These are phyloP conservation scores for Argentina silus DNA, from an alignment of 2,797 vertebrate genomes.

Conservation along the genomic window DNA sequence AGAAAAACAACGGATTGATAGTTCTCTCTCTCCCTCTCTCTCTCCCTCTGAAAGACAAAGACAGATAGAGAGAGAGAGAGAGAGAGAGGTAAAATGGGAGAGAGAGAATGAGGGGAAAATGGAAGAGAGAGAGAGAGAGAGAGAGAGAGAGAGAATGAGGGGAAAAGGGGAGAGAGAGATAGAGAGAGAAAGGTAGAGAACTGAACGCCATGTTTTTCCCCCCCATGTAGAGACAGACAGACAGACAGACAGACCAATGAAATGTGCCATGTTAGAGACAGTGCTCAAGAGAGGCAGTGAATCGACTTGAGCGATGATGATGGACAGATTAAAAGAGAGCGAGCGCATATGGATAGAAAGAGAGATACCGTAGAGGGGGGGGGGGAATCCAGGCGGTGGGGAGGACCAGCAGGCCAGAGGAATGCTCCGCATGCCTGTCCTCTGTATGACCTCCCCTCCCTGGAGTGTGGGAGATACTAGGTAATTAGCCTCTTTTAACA, in stretches of 20 bases:
- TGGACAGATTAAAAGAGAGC: constrained; percentile 44
- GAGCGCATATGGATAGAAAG: constrained; percentile 34
- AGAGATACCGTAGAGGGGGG: constrained; percentile 50
- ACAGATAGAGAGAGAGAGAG: neutral
- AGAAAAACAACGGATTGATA: neutral
- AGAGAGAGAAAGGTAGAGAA: neutral
- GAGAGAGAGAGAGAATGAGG: neutral
- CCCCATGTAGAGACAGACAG: neutral
- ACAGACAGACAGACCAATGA: neutral
- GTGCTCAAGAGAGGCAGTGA: constrained; percentile 35
- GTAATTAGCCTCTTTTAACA: constrained; percentile 96
- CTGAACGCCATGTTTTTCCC: too few species aligned
- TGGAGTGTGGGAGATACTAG: constrained; percentile 96
- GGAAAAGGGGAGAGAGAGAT: neutral
- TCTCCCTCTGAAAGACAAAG: neutral
- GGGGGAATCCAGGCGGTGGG: constrained; percentile 77
- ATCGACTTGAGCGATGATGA: constrained; percentile 58
- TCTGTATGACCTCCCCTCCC: constrained; percentile 93
- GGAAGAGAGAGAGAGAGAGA: constrained; percentile 29
- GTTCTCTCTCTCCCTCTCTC: too few species aligned
- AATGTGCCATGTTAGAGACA: neutral
- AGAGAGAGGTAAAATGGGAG: neutral
- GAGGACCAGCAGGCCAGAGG: constrained; percentile 83
- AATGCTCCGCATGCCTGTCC: constrained; percentile 93
- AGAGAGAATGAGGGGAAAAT: constrained; percentile 54